These are phyloP conservation scores for Prosapia bicincta DNA, from an alignment of 2,888 invertebrate genomes.

Conservation along the genomic window DNA sequence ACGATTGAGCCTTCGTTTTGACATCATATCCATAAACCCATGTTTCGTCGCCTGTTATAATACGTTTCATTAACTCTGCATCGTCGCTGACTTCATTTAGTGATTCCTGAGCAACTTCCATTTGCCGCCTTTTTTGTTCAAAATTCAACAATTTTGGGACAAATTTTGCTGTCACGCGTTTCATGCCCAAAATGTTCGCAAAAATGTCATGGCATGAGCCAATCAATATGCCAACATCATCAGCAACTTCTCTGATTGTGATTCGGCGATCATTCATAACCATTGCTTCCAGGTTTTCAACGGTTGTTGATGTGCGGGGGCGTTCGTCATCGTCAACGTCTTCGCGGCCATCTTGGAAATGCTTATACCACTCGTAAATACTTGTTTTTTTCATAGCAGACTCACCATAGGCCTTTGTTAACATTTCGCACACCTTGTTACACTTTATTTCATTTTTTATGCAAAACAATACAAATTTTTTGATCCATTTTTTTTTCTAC, in stretches of 20 bases:
- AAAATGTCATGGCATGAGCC: no score
- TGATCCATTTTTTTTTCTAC: no score
- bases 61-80: neutral
- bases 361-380: no score
- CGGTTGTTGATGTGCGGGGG: constrained; percentile 39
- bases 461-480: no score
- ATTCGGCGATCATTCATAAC: constrained; percentile 33
- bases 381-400: no score
- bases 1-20: constrained; percentile 13
- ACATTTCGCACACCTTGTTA: no score
- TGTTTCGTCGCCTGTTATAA: neutral
- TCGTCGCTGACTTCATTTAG: neutral
- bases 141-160: neutral
- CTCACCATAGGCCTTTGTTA: no score
- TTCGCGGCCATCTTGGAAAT: neutral
- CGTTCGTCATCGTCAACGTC: neutral
- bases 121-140: neutral
- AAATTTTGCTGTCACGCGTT: no score
- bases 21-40: neutral
- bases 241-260: constrained; percentile 15
- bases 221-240: constrained; percentile 26
- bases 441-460: no score
- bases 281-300: constrained; percentile 39
- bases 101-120: neutral
- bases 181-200: no score